These are phyloP conservation scores for Phrynocephalus guinanensis DNA, from an alignment of 2,797 vertebrate genomes.

Conservation along the genomic window DNA sequence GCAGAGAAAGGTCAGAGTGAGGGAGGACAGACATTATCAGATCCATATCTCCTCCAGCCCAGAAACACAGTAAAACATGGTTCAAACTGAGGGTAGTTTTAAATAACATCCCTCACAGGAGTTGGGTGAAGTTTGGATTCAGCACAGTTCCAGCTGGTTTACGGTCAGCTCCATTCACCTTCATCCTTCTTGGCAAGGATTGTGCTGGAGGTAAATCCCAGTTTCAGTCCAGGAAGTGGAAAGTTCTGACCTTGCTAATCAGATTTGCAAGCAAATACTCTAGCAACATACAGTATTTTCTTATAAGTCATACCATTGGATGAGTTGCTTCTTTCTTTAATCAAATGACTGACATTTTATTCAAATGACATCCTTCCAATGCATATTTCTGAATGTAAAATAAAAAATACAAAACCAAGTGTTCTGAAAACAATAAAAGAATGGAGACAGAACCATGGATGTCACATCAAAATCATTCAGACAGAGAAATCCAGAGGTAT, in stretches of 20 bases:
- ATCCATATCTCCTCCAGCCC: too few relatives aligned
- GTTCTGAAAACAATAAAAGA: not conserved
- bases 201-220: not conserved
- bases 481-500: not conserved
- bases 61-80: too few relatives aligned
- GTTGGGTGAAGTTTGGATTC: too few relatives aligned
- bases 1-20: too few relatives aligned
- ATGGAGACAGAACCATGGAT: not conserved
- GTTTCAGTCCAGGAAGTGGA: not conserved
- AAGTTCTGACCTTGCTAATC: not conserved
- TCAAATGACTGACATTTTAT: not conserved
- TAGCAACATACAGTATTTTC: not conserved
- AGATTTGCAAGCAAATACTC: not conserved
- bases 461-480: not conserved
- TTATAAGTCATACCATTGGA: not conserved
- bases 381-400: not conserved
- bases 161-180: too few relatives aligned
- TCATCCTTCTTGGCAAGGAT: too few relatives aligned
- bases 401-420: not conserved
- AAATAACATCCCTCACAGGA: too few relatives aligned
- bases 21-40: too few relatives aligned
- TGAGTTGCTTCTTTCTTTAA: not conserved
- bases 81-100: too few relatives aligned
- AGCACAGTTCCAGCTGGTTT: too few relatives aligned
- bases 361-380: not conserved